phyloP scores from a whole-genome alignment of 1,140 invertebrate species.

The Scylla paramamosain region DNA sequence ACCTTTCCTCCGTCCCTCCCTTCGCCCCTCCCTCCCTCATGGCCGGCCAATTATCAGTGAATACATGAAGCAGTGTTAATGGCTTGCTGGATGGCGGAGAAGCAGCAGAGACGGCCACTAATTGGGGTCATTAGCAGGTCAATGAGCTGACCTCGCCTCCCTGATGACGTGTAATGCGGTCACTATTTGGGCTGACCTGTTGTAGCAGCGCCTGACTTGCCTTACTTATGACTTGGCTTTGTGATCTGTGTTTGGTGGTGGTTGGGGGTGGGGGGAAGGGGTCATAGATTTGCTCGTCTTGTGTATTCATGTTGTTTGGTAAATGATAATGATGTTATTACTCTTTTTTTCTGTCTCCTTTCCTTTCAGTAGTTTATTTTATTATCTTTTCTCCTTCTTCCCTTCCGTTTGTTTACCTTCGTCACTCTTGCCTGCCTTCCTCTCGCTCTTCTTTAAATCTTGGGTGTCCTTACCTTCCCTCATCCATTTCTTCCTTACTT shows the following conservation, averaged over 20 bases:
- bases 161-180: too few relatives aligned
- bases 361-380: too few relatives aligned
- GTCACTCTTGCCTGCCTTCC: not conserved
- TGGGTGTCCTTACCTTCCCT: not conserved
- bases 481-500: not conserved
- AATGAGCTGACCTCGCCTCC: too few relatives aligned
- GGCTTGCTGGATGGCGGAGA: not conserved
- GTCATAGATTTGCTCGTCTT: too few relatives aligned
- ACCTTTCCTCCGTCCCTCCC: not conserved
- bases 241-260: too few relatives aligned
- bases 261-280: too few relatives aligned
- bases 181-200: too few relatives aligned
- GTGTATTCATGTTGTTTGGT: too few relatives aligned
- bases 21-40: not conserved
- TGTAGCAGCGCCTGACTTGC: too few relatives aligned
- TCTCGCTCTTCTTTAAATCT: not conserved
- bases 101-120: not conserved
- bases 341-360: too few relatives aligned
- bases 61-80: constrained; percentile 18
- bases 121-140: not conserved
- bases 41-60: constrained; percentile 10
- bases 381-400: not conserved
- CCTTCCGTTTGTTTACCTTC: not conserved
- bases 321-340: too few relatives aligned
- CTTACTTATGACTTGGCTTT: too few relatives aligned